Percentiles rank a stretch among this genome's conserved stretches.
phyloP scores from a whole-genome alignment of 1,140 invertebrate genomes.

The Gryon sp. region DNA sequence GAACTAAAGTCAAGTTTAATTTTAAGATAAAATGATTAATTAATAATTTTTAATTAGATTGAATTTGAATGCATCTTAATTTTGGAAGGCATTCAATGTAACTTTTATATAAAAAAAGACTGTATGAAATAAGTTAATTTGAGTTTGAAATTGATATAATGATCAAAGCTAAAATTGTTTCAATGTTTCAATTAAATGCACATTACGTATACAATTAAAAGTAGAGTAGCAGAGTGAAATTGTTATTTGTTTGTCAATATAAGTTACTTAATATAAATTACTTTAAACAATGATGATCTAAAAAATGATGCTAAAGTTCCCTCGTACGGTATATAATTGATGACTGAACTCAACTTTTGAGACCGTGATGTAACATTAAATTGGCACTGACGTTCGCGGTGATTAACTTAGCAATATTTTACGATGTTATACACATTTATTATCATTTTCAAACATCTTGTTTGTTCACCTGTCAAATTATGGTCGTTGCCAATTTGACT shows the following conservation, averaged over 20 bases:
- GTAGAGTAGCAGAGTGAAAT: too few species aligned
- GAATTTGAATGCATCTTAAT: too few species aligned
- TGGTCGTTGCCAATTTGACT: slow-evolving; percentile 27
- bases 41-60: too few species aligned
- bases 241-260: neutral
- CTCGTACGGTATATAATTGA: slow-evolving; percentile 27
- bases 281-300: slow-evolving; percentile 28
- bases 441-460: slow-evolving; percentile 48
- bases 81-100: too few species aligned
- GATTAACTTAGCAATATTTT: slow-evolving; percentile 54
- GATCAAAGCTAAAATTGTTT: too few species aligned
- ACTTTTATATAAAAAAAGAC: too few species aligned
- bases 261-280: neutral
- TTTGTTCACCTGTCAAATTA: slow-evolving; percentile 54
- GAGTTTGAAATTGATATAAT: too few species aligned
- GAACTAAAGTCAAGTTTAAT: too few species aligned
- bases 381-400: slow-evolving; percentile 36
- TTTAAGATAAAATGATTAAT: too few species aligned
- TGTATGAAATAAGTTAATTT: too few species aligned
- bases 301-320: slow-evolving; percentile 30
- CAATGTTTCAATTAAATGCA: too few species aligned
- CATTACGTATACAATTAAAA: too few species aligned
- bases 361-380: slow-evolving; percentile 41
- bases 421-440: slow-evolving; percentile 35
- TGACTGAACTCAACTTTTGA: slow-evolving; percentile 26